Base-by-base conservation (phyloP, 2,888 invertebrate species). In the Drosophila seclusa region DNA sequence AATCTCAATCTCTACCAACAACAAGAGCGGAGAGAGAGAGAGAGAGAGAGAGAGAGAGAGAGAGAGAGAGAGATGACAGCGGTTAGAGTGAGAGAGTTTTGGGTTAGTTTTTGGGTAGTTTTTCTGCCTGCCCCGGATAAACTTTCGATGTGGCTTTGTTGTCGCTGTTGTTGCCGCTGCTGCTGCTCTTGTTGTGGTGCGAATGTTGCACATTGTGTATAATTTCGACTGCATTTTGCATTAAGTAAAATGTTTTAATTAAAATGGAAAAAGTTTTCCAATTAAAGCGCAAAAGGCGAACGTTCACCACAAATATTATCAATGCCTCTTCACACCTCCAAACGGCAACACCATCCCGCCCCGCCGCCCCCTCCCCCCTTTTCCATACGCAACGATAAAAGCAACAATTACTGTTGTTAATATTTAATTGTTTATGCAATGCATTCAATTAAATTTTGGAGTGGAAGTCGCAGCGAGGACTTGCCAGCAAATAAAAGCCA, bases 251-350 rank as follows among this genome's bases (percentile, higher is more conserved):
- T 87, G 87, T 82, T 87, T 87, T 89, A 87, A 87, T 87, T 87
- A 87, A 89, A 89, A 87, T 83, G 81, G 87, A 88, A 83, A 87
- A 87, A 87, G 70, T 87, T 87, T 89, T 87, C 88, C 87, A 87
- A 87, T 87, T 87, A 87, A 81, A 89, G 77, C 74, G 67, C 72
- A 69, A 73, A 68, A 69, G 53, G 66, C 58, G 61, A 55, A 52
- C 70, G 48, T 31, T 58, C 65, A 55, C 69, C 73, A 73, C 73
- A 75, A 77, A 82, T 83, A 89, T 89, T 89, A 89, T 82, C 85
- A 85, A 82, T 82, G 83, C 79, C 48, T 65, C 31, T 27, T 49
- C 38, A 64, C 45, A 62, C 64, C 62, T 62, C 29, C 63, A 1
- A 13, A 8, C 29, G 27, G 13, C 21, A 45, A 21, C 7, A 16